Evolutionary conservation across 1,140 invertebrate genomes (phyloP).

Genomic region (Drosophila kikkawai): DNA sequence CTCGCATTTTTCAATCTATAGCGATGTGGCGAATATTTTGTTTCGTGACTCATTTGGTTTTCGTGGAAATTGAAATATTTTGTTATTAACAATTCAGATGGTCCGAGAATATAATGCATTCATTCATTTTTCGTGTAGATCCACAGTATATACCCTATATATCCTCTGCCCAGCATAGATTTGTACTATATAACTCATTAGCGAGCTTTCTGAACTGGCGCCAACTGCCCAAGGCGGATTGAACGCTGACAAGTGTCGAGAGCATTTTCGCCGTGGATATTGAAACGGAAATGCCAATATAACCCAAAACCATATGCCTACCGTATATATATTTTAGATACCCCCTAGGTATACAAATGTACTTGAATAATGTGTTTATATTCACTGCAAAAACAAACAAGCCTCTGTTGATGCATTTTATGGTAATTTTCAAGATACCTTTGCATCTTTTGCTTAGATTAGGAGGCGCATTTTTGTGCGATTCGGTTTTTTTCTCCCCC

Average conservation of each 20-base stretch:
- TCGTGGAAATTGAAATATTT: slow-evolving; percentile 75
- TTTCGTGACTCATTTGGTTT: slow-evolving; percentile 57
- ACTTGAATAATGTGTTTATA: slow-evolving; percentile 59
- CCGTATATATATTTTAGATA: slow-evolving; percentile 3
- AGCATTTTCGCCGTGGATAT: background rate
- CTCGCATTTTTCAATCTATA: slow-evolving; percentile 56
- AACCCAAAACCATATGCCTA: slow-evolving; percentile 41
- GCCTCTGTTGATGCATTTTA: slow-evolving; percentile 42
- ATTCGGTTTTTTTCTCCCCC: slow-evolving; percentile 4
- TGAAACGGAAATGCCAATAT: slow-evolving; percentile 75
- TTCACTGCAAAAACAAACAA: slow-evolving; percentile 41
- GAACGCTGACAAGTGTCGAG: slow-evolving; percentile 61
- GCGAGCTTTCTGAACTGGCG: slow-evolving; percentile 49
- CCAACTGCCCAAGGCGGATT: slow-evolving; percentile 38
- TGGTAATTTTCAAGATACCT: slow-evolving; percentile 40
- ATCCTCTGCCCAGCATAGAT: slow-evolving; percentile 34
- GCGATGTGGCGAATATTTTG: slow-evolving; percentile 29
- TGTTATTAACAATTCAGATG: slow-evolving; percentile 56
- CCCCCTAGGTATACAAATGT: slow-evolving; percentile 17
- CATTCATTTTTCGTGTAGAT: slow-evolving; percentile 30
- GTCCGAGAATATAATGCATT: slow-evolving; percentile 30
- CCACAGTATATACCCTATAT: slow-evolving; percentile 13
- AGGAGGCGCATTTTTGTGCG: slow-evolving; percentile 24
- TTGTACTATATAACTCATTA: slow-evolving; percentile 19
- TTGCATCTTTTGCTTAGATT: slow-evolving; percentile 47